These are phyloP conservation scores for Ylistrum balloti DNA, from an alignment of 1,140 invertebrate species.

Conservation along the genomic window DNA sequence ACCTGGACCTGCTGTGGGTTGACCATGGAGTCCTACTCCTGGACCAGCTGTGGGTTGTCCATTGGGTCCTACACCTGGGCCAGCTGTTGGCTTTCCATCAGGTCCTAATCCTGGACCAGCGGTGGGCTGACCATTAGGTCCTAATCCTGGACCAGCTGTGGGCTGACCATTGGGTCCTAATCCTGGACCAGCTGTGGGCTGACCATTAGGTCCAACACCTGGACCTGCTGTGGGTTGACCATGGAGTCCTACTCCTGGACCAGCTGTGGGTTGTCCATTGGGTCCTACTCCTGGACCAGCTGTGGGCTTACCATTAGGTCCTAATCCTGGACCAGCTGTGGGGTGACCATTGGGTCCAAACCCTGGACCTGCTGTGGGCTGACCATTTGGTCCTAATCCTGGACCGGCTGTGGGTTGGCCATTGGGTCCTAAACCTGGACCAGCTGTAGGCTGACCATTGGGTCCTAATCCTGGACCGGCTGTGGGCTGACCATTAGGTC, in stretches of 20 bases:
- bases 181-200: background rate
- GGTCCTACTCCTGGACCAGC: background rate
- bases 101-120: conserved; percentile 59
- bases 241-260: conserved; percentile 26
- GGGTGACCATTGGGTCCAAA: background rate
- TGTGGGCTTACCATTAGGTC: background rate
- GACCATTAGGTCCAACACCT: background rate
- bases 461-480: too few species aligned
- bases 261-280: conserved; percentile 43
- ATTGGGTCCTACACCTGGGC: conserved; percentile 31
- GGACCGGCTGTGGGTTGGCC: conserved; percentile 52
- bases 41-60: conserved; percentile 39
- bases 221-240: conserved; percentile 41
- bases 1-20: conserved; percentile 41
- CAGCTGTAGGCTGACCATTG: background rate
- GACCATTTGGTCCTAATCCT: background rate
- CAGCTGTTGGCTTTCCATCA: conserved; percentile 51
- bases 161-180: conserved; percentile 43
- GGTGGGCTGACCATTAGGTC: conserved; percentile 49
- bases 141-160: background rate
- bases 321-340: conserved; percentile 36
- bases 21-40: conserved; percentile 30
- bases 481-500: too few species aligned
- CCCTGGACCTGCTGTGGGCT: conserved; percentile 36
- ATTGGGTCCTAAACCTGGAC: background rate